Conservation (phyloP, 2,888 invertebrate species). For the Lysandra bellargus region DNA sequence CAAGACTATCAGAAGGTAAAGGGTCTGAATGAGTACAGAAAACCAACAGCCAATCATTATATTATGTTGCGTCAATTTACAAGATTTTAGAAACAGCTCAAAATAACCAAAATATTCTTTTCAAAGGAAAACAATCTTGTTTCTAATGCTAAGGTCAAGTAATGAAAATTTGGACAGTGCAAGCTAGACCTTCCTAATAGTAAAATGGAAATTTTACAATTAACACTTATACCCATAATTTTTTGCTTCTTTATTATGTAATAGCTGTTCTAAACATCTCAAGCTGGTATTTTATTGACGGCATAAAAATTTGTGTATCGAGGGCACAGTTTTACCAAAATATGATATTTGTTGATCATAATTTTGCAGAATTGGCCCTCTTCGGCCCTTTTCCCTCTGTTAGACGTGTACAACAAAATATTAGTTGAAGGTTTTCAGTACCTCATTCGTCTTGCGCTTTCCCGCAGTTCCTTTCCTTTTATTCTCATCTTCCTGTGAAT, state of each 20-base stretch:
- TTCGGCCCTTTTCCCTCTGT: slow-evolving; percentile 69
- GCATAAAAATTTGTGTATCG: slow-evolving; percentile 43
- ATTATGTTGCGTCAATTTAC: slow-evolving; percentile 38
- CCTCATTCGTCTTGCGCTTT: slow-evolving; percentile 79
- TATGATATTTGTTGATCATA: slow-evolving; percentile 49
- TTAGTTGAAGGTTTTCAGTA: slow-evolving; percentile 80
- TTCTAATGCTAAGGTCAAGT: too few relatives aligned
- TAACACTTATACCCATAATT: neutral
- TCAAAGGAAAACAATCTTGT: too few relatives aligned
- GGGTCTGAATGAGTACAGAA: slow-evolving; percentile 74
- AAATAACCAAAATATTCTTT: neutral
- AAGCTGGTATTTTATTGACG: neutral
- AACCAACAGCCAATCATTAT: slow-evolving; percentile 70
- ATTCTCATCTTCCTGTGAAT: slow-evolving; percentile 79
- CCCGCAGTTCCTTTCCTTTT: slow-evolving; percentile 77
- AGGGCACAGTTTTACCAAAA: slow-evolving; percentile 51
- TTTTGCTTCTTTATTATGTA: neutral
- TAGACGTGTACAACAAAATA: slow-evolving; percentile 46
- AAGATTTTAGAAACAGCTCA: slow-evolving; percentile 2
- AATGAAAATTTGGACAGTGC: too few relatives aligned
- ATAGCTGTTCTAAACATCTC: neutral
- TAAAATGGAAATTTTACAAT: too few relatives aligned
- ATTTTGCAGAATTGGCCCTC: slow-evolving; percentile 51
- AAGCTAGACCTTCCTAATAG: too few relatives aligned
- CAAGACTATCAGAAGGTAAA: slow-evolving; percentile 71